These are phyloP conservation scores for Anastrepha obliqua DNA, from an alignment of 1,140 invertebrate genomes.

Conservation along the genomic window DNA sequence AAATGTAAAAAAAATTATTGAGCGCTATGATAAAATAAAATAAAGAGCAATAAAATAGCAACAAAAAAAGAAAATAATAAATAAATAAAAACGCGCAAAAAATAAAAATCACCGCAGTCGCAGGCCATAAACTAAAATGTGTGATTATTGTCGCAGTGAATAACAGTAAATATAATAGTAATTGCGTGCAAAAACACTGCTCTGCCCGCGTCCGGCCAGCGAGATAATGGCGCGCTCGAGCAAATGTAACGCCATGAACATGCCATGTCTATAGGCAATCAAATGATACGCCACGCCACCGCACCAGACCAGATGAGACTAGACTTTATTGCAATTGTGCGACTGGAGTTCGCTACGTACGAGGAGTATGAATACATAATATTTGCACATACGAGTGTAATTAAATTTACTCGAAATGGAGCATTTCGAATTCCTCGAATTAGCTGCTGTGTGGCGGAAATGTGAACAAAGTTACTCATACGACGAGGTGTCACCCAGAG, in stretches of 20 bases:
- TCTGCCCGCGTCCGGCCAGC: not conserved
- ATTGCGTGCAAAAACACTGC: not conserved
- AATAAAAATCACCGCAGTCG: not conserved
- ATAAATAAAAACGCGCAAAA: not conserved
- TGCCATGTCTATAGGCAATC: not conserved
- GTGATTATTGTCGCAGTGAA: not conserved
- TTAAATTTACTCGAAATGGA: not conserved
- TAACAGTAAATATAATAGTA: not conserved
- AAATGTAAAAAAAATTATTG: not conserved
- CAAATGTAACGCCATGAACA: not conserved
- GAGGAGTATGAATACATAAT: no score
- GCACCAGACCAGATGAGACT: not conserved
- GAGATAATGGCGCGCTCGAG: not conserved
- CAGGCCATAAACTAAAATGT: not conserved
- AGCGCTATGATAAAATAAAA: no score
- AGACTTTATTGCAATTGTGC: no score
- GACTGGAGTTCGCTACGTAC: no score
- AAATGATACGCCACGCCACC: not conserved
- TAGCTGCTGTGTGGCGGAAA: not conserved
- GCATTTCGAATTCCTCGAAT: slow-evolving; percentile 38
- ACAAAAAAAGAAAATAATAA: not conserved
- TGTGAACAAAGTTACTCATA: slow-evolving; percentile 22
- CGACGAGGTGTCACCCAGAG: not conserved
- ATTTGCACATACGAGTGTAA: not conserved
- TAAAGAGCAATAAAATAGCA: no score